Percentiles rank a stretch among this genome's conserved stretches.
Evolutionary conservation across 2,888 invertebrate species (phyloP).

Genomic region (Acrobasis repandana): DNA sequence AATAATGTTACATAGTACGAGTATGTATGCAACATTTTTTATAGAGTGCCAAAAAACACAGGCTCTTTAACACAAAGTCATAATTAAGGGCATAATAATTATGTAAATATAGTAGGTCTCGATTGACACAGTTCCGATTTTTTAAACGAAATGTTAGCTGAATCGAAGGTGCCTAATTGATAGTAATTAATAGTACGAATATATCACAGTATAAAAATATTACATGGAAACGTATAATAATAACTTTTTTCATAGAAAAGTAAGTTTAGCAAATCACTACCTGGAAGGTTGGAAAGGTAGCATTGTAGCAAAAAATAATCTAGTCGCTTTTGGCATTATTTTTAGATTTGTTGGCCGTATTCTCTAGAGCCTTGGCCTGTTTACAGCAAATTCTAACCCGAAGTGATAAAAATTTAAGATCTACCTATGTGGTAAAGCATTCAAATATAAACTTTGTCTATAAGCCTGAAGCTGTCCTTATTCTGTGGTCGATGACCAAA

Average conservation of each 20-base stretch:
- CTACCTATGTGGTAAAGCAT: too few species aligned
- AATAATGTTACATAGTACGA: too few species aligned
- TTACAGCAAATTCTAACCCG: not conserved
- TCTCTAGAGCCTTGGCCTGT: too few species aligned
- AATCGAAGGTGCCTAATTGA: slow-evolving; percentile 69
- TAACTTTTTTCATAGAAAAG: slow-evolving; percentile 1
- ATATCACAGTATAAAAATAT: slow-evolving; percentile 15
- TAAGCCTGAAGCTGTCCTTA: too few species aligned
- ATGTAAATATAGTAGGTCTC: not conserved
- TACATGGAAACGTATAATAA: not conserved
- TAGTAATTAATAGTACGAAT: slow-evolving; percentile 29
- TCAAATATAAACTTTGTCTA: too few species aligned
- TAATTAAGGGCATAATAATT: not conserved
- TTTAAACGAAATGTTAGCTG: slow-evolving; percentile 53
- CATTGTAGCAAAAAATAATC: not conserved
- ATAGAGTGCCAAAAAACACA: slow-evolving; percentile 6
- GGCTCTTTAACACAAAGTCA: not conserved
- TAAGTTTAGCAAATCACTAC: not conserved
- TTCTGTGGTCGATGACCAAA: too few species aligned
- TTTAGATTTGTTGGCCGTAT: not conserved
- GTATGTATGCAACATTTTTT: not conserved
- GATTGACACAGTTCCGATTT: slow-evolving; percentile 4
- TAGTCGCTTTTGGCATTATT: not conserved
- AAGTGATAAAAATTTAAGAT: too few species aligned
- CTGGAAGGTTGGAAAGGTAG: not conserved